Evolutionary conservation across 2,113 vertebrate genomes (phyloP), one percentile per base, ranked within the genome.

Genomic region (Dasyprocta punctata): DNA sequence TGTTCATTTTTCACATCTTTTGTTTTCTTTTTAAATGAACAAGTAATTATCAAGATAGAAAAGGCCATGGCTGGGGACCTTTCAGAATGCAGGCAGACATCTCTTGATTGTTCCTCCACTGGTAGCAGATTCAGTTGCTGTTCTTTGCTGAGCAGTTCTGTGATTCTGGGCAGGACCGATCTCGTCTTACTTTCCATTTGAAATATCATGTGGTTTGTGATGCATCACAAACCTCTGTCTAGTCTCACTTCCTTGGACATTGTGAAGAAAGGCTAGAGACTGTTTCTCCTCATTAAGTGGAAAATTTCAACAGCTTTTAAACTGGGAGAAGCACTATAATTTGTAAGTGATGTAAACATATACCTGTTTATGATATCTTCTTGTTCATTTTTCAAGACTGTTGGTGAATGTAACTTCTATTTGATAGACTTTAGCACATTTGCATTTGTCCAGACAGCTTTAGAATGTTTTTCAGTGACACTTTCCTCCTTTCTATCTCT

Each of bases 21-120:
- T 19, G 38, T 95, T 95, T 67, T n/a, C 19, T 49, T 94, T 86
- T 52, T 54, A 92, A 75, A 38, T 78, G 85, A 77, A 81, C 2
- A 11, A 41, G 8, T 38, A 90, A 90, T 89, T 78, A 89, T 86
- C 7, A 28, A 92, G 49, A 22, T 13, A 13, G 75, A 69, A 78
- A 44, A 93, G 41, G 17, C 0, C 19, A 20, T 9, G 30, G 13
- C 60, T n/a, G n/a, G n/a, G n/a, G n/a, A n/a, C n/a, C n/a, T 63
- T 52, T 85, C n/a, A 73, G 67, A 52, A 36, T 28, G 49, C 47
- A 30, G 14, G 81, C 13, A 63, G 41, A 89, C 11, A 8, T 14
- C 36, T 22, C 78, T 47, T 38, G 10, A 8, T 36, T n/a, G 47
- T 14, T 92, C 44, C 22, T n/a, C 56, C 28, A 2, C 30, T 11